Evolutionary conservation across 2,888 invertebrate genomes (phyloP).

Genomic region (Nemurella pictetii): DNA sequence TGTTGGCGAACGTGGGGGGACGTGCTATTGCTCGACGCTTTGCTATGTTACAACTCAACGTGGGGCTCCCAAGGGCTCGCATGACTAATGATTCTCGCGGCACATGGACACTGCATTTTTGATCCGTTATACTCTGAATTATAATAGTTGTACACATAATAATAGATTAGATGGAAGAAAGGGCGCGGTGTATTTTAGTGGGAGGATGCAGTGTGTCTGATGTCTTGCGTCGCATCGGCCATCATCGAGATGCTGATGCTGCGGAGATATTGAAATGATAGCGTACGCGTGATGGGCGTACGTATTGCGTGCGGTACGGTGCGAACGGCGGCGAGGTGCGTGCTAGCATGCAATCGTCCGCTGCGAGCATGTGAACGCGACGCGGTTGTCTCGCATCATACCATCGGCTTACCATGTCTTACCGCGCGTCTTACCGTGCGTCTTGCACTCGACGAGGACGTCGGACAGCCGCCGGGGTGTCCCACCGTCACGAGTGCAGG

Average conservation of each 20-base stretch:
- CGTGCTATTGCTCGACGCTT: neutral
- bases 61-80: neutral
- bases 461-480: neutral
- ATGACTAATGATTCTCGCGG: neutral
- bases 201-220: neutral
- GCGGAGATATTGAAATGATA: neutral
- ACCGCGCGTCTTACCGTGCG: neutral
- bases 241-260: neutral
- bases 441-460: neutral
- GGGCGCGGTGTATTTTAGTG: slow-evolving; percentile 5
- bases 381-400: too few relatives aligned
- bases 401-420: too few relatives aligned
- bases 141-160: slow-evolving; percentile 6
- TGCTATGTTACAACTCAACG: neutral
- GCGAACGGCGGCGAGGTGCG: neutral
- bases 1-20: neutral
- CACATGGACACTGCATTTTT: neutral
- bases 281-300: slow-evolving; percentile 10
- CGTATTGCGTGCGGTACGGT: neutral
- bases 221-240: neutral
- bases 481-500: neutral
- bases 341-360: neutral
- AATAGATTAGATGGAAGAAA: neutral
- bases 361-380: neutral
- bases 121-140: neutral